Percentiles rank a stretch among this genome's conserved stretches.
These are phyloP conservation scores for Manis javanica DNA, from an alignment of 2,797 vertebrate genomes.

Conservation along the genomic window DNA sequence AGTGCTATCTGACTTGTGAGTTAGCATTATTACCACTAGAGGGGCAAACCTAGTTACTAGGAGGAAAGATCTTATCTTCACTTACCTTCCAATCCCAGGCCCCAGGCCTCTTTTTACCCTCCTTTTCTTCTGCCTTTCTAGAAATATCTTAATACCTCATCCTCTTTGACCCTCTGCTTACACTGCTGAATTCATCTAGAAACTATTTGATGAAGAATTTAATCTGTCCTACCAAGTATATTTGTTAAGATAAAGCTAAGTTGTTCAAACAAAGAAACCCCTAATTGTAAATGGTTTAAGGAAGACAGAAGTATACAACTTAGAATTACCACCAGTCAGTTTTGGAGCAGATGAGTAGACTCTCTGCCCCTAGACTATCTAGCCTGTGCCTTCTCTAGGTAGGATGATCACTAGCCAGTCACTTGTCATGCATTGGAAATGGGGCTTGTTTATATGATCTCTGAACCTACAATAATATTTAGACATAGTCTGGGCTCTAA, in stretches of 20 bases:
- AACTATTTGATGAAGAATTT: not conserved
- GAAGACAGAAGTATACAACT: not conserved
- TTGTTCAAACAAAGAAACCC: not conserved
- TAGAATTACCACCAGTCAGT: not conserved
- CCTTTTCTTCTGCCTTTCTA: not conserved
- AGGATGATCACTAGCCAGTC: not conserved
- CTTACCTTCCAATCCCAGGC: not conserved
- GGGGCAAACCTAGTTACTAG: not conserved
- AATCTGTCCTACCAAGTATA: not conserved
- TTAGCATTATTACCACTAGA: not conserved
- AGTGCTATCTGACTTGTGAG: not conserved
- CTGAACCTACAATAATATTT: not conserved
- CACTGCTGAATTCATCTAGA: not conserved
- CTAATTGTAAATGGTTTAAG: not conserved
- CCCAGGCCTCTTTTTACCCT: not conserved
- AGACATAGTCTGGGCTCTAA: not conserved
- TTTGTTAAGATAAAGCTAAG: constrained; percentile 45
- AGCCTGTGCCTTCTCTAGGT: not conserved
- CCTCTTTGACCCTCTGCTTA: not conserved
- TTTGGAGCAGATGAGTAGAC: not conserved
- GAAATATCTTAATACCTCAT: not conserved
- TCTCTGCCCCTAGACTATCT: not conserved
- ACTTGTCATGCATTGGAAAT: not conserved
- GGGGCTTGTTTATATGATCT: not conserved
- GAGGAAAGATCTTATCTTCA: not conserved